Evolutionary conservation across 2,113 vertebrate genomes (phyloP).

Genomic region (Takifugu bimaculatus): DNA sequence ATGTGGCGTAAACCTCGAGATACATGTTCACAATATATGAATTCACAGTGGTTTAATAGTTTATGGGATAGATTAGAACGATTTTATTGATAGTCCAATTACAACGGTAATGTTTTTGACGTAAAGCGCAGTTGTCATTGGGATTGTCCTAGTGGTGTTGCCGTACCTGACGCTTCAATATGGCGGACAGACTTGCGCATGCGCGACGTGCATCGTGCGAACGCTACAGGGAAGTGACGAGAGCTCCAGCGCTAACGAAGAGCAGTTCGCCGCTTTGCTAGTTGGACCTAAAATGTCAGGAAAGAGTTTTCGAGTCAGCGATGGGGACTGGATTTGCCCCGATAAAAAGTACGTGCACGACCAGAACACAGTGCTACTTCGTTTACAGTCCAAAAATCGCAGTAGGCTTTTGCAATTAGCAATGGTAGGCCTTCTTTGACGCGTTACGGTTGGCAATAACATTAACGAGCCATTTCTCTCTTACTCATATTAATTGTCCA

Average conservation of each 20-base stretch:
- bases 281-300: conserved; percentile 80
- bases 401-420: background rate
- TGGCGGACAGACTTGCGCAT: background rate
- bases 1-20: too few relatives aligned
- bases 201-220: background rate
- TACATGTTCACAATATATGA: too few relatives aligned
- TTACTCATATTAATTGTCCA: too few relatives aligned
- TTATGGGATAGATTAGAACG: too few relatives aligned
- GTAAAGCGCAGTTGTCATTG: background rate
- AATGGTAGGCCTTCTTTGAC: conserved; percentile 48
- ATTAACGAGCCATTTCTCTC: background rate
- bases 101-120: too few relatives aligned
- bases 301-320: conserved; percentile 97
- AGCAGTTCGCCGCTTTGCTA: conserved; percentile 21
- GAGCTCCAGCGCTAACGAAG: background rate
- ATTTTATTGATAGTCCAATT: too few relatives aligned
- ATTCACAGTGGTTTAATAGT: too few relatives aligned
- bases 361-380: background rate
- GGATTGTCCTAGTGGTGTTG: background rate
- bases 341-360: conserved; percentile 89
- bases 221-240: background rate
- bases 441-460: conserved; percentile 2
- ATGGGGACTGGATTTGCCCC: conserved; percentile 96
- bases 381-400: background rate
- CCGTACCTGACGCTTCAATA: background rate